These are phyloP conservation scores for Hydra vulgaris DNA, from an alignment of 30 jellyfish, hydroid and myxozoan genomes.

Conservation along the genomic window DNA sequence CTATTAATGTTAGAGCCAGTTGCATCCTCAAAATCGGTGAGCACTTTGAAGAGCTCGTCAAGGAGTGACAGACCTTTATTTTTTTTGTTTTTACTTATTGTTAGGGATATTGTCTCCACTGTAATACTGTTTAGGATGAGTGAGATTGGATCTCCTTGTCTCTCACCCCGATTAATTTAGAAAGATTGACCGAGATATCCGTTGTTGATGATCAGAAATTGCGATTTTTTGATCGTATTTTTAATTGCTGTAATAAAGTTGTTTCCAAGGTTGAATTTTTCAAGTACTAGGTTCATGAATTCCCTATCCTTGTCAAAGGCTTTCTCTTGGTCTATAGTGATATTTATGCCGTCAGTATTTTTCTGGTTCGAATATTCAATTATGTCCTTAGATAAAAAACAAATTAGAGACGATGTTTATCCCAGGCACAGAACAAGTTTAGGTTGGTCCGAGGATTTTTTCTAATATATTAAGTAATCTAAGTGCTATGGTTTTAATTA, in stretches of 20 bases:
- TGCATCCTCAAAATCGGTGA: not conserved
- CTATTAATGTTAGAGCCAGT: not conserved
- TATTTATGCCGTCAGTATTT: not conserved
- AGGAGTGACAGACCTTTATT: not conserved
- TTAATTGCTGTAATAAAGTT: not conserved
- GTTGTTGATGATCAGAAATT: not conserved
- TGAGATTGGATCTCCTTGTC: not conserved
- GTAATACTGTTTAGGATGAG: not conserved
- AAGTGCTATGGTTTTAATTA: slow-evolving; percentile 8
- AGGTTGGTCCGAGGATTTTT: slow-evolving; percentile 6
- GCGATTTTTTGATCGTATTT: not conserved
- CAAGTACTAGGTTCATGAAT: slow-evolving; percentile 7
- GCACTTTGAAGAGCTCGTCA: not conserved
- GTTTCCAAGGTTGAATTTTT: slow-evolving; percentile 7
- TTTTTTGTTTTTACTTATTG: not conserved
- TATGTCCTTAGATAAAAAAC: slow-evolving; percentile 13
- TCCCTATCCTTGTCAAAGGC: slow-evolving; percentile 38
- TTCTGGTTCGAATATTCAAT: slow-evolving; percentile 4
- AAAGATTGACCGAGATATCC: not conserved
- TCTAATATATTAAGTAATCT: not conserved
- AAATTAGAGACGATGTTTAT: slow-evolving; percentile 21
- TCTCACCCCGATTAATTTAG: not conserved
- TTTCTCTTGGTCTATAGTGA: slow-evolving; percentile 37
- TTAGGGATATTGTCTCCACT: not conserved
- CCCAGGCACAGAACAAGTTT: slow-evolving; percentile 43